These are phyloP conservation scores for Branchellion lobata DNA, from an alignment of 2,888 invertebrate genomes.

Conservation along the genomic window DNA sequence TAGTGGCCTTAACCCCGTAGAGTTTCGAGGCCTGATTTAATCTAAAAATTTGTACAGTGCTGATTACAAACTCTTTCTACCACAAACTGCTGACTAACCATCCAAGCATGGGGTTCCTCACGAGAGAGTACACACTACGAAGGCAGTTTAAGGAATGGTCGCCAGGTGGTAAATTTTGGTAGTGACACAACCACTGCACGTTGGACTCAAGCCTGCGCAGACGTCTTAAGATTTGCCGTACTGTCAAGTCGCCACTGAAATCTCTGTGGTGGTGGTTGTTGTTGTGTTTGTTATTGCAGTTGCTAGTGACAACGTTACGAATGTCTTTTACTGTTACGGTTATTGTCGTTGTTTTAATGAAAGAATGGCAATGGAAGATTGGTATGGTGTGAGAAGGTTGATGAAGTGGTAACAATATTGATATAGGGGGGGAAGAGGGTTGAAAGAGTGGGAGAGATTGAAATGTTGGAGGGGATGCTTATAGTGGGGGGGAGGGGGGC, in stretches of 20 bases:
- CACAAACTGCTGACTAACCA: constrained; percentile 16
- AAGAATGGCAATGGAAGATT: no score
- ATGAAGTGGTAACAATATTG: no score
- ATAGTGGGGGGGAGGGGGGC: neutral
- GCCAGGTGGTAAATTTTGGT: constrained; percentile 68
- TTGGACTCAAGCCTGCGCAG: constrained; percentile 79
- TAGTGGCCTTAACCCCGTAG: no score
- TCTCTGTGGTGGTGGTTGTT: no score
- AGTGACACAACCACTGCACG: constrained; percentile 75
- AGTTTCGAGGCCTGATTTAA: neutral
- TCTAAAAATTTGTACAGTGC: neutral
- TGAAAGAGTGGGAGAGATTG: no score
- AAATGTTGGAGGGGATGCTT: neutral
- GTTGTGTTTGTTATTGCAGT: no score
- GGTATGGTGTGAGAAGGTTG: no score
- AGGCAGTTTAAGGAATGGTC: constrained; percentile 73
- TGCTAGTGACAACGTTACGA: no score
- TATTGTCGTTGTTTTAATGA: no score
- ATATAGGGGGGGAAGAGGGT: no score
- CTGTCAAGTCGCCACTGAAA: constrained; percentile 74
- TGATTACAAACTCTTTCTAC: neutral
- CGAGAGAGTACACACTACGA: constrained; percentile 72
- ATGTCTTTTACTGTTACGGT: no score
- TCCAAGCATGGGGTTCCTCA: constrained; percentile 74
- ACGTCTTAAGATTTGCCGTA: constrained; percentile 73